Evolutionary conservation across 2,113 vertebrate species (phyloP), one percentile per base, ranked within the genome.

Genomic region (Pelecanus crispus): DNA sequence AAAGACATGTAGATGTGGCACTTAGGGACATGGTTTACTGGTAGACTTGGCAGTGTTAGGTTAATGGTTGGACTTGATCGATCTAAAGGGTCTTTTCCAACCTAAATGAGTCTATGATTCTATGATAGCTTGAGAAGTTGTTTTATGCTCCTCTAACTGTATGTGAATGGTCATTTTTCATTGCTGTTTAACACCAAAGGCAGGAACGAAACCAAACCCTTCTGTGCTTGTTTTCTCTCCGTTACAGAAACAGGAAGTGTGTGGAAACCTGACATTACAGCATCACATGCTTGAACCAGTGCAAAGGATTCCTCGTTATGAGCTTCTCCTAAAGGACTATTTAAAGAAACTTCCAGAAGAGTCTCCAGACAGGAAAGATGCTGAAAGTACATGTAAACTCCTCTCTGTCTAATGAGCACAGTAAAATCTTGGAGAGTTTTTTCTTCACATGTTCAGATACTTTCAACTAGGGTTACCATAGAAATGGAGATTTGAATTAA

Each of bases 251-350:
- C 98, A 99, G 91, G 99, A 99, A 16, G 98, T 99, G 62, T 99
- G 99, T 56, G 99, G 99, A 68, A 99, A 99, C 95, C 97, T 99
- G 97, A 99, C 99, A 0, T 92, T 99, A 94, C 99, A 99, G 97
- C 99, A 99, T 93, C 99, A 99, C 97, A 99, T 99, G 99, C 97
- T 99, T 86, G 99, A 99, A 94, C 99, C 99, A 0, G 99, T 99
- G 91, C 99, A 99, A 91, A 98, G 99, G 92, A 99, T 99, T 96
- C 99, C 99, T 59, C 99, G 99, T 77, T 99, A 99, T 0, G 99
- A 99, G 95, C 98, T 99, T 89, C 97, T 99, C 67, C 98, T 99
- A 82, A 99, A 98, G 95, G 99, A 99, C 98, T 99, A 99, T 94
- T 98, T 99, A 95, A 99, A 99, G 98, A 99, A 99, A 95, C 98